Conservation (phyloP, 2,888 invertebrate species). For the Tetramorium bicarinatum region DNA sequence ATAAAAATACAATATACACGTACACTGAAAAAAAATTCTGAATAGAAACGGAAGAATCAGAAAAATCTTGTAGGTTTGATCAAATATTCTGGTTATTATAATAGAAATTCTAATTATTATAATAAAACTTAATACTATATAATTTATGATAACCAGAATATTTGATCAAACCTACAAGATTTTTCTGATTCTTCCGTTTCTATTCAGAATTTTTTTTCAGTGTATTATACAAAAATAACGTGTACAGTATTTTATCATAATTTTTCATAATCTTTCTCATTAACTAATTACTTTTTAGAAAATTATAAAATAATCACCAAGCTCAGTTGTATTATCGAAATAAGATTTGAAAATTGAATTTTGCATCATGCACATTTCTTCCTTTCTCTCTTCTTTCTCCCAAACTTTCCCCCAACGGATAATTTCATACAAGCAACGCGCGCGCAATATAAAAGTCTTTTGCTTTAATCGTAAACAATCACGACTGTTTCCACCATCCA, state of each 20-base stretch:
- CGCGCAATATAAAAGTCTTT: slow-evolving; percentile 15
- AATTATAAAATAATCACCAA: neutral
- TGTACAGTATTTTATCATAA: neutral
- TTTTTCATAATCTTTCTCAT: neutral
- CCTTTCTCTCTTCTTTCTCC: neutral
- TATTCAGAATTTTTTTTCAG: too few species aligned
- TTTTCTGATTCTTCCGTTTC: too few species aligned
- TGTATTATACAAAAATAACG: neutral
- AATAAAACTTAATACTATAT: too few species aligned
- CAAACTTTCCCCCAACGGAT: neutral
- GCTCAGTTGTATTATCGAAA: neutral
- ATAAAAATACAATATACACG: neutral
- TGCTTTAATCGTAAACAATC: slow-evolving; percentile 32
- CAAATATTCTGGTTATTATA: too few species aligned
- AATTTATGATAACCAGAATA: too few species aligned
- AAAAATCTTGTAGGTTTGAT: too few species aligned
- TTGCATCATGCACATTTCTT: neutral
- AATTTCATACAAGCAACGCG: neutral
- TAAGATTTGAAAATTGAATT: neutral
- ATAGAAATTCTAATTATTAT: too few species aligned
- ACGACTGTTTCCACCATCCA: neutral
- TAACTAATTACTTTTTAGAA: neutral
- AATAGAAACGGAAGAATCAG: too few species aligned
- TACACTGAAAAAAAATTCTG: too few species aligned
- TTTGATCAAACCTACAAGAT: too few species aligned